A percentile compares a stretch with the other conserved stretches of the same genome.
phyloP scores from a whole-genome alignment of 2,113 vertebrate genomes.

The Climacteris rufus region DNA sequence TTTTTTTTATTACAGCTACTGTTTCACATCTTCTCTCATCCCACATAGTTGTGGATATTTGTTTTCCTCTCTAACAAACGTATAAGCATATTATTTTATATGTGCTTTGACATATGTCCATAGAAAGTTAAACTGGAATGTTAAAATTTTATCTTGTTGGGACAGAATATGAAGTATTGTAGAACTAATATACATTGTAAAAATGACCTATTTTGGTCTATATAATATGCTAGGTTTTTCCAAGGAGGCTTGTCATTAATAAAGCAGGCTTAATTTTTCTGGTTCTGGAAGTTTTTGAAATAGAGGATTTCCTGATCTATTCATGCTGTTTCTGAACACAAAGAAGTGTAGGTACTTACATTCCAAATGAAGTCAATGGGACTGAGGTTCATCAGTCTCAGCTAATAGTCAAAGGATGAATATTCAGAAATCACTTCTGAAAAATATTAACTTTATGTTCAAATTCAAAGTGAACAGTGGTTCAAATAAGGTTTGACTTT shows the following conservation, averaged over 20 bases:
- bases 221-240: not conserved
- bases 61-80: not conserved
- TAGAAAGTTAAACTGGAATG: not conserved
- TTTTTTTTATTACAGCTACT: not conserved
- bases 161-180: not conserved
- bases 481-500: not conserved
- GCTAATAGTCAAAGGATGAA: not conserved
- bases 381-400: not conserved
- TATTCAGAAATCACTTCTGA: not conserved
- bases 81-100: not conserved
- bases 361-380: not conserved
- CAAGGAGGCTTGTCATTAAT: not conserved
- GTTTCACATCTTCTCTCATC: not conserved
- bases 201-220: not conserved
- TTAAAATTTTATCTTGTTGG: not conserved
- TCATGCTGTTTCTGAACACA: not conserved
- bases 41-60: not conserved
- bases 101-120: not conserved
- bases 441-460: not conserved
- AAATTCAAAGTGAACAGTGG: not conserved
- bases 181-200: not conserved
- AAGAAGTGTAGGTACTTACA: not conserved
- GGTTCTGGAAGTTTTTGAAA: not conserved
- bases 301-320: not conserved
- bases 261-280: not conserved